These are phyloP conservation scores for Echinometra lucunter DNA, from an alignment of 53 echinoderm and acorn worm species.

Conservation along the genomic window DNA sequence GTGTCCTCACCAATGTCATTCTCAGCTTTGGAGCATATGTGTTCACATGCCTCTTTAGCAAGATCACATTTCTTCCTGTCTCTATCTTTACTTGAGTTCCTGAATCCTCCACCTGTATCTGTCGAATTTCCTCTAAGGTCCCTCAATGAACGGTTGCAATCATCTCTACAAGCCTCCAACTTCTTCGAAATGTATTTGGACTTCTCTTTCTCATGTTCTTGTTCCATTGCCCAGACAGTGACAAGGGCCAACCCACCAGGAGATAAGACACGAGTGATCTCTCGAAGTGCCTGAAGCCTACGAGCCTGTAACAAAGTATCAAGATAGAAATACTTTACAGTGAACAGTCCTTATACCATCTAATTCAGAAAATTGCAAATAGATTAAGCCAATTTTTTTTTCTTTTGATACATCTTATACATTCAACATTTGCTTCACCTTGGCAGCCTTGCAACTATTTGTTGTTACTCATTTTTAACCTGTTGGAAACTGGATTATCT, in stretches of 20 bases:
- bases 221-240: conserved; percentile 97
- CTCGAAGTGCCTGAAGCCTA: conserved; percentile 80
- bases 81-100: background rate
- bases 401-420: background rate
- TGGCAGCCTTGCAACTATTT: too few relatives aligned
- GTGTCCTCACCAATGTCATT: background rate
- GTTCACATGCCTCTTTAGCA: background rate
- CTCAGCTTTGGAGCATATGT: background rate
- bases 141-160: background rate
- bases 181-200: conserved; percentile 81
- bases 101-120: background rate
- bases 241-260: conserved; percentile 82
- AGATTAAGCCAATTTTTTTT: background rate
- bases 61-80: background rate
- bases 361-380: background rate
- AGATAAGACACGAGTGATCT: conserved; percentile 80
- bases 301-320: conserved; percentile 74
- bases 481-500: too few relatives aligned
- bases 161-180: background rate
- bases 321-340: background rate
- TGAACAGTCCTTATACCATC: background rate
- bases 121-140: background rate
- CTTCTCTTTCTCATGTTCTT: conserved; percentile 83
- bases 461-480: too few relatives aligned
- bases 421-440: too few relatives aligned